phyloP scores from a whole-genome alignment of 1,140 invertebrate genomes.

The Drosophila murphyi region DNA sequence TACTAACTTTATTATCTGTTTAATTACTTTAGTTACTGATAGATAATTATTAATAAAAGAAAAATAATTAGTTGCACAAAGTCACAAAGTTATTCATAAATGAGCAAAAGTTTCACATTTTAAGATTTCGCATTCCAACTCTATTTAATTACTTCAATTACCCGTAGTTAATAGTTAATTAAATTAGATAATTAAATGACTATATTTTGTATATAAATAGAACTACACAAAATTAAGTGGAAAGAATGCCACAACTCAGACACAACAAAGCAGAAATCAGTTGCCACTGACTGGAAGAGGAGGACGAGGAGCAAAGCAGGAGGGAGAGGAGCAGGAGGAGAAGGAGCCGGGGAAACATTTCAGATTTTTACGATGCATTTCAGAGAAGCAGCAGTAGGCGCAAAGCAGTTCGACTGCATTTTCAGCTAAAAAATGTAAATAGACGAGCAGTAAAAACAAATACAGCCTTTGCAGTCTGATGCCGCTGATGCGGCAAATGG shows the following conservation, averaged over 20 bases:
- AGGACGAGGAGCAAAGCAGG: neutral
- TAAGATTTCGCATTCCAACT: too few species aligned
- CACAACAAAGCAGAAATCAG: neutral
- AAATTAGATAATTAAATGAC: neutral
- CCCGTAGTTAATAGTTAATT: neutral
- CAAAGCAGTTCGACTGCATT: slow-evolving; percentile 37
- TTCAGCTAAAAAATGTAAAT: slow-evolving; percentile 50
- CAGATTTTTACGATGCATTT: slow-evolving; percentile 51
- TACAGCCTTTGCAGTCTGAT: neutral
- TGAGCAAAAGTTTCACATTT: too few species aligned
- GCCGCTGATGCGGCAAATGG: slow-evolving; percentile 22
- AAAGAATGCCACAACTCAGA: slow-evolving; percentile 6
- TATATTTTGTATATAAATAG: too few species aligned
- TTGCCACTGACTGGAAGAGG: neutral
- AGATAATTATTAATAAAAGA: too few species aligned
- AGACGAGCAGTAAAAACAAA: slow-evolving; percentile 51
- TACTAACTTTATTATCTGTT: too few species aligned
- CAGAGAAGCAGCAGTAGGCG: slow-evolving; percentile 16
- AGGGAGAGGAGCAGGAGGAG: neutral
- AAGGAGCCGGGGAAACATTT: neutral
- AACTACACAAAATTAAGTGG: neutral
- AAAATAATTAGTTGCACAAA: too few species aligned
- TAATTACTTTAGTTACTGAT: too few species aligned
- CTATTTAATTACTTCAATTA: too few species aligned
- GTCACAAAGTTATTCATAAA: too few species aligned